phyloP scores from a whole-genome alignment of 2,113 vertebrate genomes.

The Myocastor coypus region DNA sequence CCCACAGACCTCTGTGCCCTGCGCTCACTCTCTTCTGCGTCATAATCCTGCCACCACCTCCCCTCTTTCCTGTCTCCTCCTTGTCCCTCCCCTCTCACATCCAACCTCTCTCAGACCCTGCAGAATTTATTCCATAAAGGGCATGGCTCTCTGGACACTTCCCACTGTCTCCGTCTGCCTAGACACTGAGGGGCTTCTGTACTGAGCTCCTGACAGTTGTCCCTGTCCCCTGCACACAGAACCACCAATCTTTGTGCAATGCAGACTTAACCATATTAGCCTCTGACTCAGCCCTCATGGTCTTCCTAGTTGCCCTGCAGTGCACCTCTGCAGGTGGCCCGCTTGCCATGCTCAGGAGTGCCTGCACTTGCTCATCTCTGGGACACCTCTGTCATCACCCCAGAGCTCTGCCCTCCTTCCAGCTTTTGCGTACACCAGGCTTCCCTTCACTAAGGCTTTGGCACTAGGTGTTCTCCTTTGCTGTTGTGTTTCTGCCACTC shows the following conservation, averaged over 20 bases:
- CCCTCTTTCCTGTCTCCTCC: neutral
- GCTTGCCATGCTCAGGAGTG: neutral
- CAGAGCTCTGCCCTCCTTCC: neutral
- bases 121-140: neutral
- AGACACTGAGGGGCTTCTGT: neutral
- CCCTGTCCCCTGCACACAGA: neutral
- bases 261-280: neutral
- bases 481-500: neutral
- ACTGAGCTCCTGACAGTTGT: neutral
- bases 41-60: fast-evolving
- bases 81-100: neutral
- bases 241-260: neutral
- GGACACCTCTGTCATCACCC: neutral
- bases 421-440: neutral
- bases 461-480: neutral
- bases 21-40: neutral
- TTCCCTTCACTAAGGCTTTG: neutral
- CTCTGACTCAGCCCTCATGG: neutral
- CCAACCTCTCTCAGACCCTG: neutral
- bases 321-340: fast-evolving
- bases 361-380: neutral
- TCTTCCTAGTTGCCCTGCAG: neutral
- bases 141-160: neutral
- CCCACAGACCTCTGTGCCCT: neutral
- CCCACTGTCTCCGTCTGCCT: neutral